Evolutionary conservation across 2,113 vertebrate species (phyloP).

Genomic region (Collichthys lucidus): DNA sequence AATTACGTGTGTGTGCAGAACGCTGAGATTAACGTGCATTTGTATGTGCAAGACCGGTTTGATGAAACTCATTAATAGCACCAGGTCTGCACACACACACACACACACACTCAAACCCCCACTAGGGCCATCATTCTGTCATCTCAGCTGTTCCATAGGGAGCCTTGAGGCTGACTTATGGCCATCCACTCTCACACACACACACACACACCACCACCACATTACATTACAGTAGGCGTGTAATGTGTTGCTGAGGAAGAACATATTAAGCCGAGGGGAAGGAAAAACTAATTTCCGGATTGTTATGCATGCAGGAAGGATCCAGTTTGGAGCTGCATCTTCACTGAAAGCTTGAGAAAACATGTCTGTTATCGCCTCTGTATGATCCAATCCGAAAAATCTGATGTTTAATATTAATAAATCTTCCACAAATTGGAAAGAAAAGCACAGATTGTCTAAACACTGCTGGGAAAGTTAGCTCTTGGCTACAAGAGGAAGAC

Average conservation of each 20-base stretch:
- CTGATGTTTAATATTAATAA: background rate
- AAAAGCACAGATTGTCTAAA: background rate
- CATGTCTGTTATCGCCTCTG: background rate
- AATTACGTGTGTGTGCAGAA: conserved; percentile 9
- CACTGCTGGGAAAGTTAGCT: conserved; percentile 13
- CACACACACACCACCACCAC: no score
- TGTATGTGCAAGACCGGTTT: conserved; percentile 7
- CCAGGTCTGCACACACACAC: background rate
- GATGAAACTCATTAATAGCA: conserved; percentile 50
- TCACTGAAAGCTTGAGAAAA: background rate
- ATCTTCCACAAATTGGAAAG: background rate
- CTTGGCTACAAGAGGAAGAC: conserved; percentile 6
- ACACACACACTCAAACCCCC: conserved; percentile 7
- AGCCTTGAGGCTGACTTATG: conserved; percentile 62
- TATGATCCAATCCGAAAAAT: background rate
- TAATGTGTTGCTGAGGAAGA: conserved; percentile 55
- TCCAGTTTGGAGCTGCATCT: background rate
- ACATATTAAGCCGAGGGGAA: conserved; percentile 29
- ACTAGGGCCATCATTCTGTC: conserved; percentile 52
- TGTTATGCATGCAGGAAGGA: conserved; percentile 14
- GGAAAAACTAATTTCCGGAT: conserved; percentile 22
- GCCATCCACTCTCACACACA: conserved; percentile 17
- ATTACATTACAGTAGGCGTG: conserved; percentile 23
- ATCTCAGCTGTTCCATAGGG: conserved; percentile 36
- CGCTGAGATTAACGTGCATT: conserved; percentile 31